Conservation (phyloP, 2,113 vertebrate species). For the Odontesthes bonariensis region DNA sequence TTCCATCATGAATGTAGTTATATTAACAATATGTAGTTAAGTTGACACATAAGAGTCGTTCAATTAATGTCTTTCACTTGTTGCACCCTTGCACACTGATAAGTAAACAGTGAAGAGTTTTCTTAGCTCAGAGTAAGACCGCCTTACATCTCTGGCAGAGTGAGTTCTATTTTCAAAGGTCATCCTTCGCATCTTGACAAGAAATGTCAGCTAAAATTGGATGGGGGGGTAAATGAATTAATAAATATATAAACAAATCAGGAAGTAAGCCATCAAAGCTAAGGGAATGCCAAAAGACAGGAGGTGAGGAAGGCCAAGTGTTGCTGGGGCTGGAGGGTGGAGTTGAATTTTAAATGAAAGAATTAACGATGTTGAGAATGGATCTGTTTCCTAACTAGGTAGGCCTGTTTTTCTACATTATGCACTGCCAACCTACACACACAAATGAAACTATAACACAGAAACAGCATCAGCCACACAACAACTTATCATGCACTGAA, state of each 20-base stretch:
- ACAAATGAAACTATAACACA: slow-evolving; percentile 5
- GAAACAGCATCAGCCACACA: slow-evolving; percentile 21
- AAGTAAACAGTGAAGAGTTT: slow-evolving; percentile 28
- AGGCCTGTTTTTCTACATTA: slow-evolving; percentile 18
- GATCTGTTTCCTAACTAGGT: slow-evolving; percentile 56
- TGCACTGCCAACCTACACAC: not conserved
- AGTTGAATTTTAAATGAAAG: slow-evolving; percentile 65
- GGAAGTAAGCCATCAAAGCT: slow-evolving; percentile 82
- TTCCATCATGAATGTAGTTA: not conserved
- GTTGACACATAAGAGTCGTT: not conserved
- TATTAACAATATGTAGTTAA: not conserved
- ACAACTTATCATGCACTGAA: slow-evolving; percentile 22
- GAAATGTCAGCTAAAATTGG: slow-evolving; percentile 94
- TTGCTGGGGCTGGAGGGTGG: not conserved
- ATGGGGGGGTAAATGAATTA: slow-evolving; percentile 85
- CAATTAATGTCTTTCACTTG: slow-evolving; percentile 6
- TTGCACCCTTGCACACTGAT: not conserved
- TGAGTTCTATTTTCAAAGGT: slow-evolving; percentile 91
- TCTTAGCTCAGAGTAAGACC: slow-evolving; percentile 53
- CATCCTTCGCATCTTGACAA: slow-evolving; percentile 88
- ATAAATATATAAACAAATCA: slow-evolving; percentile 89
- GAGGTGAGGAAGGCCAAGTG: slow-evolving; percentile 57
- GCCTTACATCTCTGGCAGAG: slow-evolving; percentile 63
- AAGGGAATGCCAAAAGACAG: slow-evolving; percentile 61
- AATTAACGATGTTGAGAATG: slow-evolving; percentile 54